Evolutionary conservation across 1,140 invertebrate genomes (phyloP).

Genomic region (Heliconius nattereri): DNA sequence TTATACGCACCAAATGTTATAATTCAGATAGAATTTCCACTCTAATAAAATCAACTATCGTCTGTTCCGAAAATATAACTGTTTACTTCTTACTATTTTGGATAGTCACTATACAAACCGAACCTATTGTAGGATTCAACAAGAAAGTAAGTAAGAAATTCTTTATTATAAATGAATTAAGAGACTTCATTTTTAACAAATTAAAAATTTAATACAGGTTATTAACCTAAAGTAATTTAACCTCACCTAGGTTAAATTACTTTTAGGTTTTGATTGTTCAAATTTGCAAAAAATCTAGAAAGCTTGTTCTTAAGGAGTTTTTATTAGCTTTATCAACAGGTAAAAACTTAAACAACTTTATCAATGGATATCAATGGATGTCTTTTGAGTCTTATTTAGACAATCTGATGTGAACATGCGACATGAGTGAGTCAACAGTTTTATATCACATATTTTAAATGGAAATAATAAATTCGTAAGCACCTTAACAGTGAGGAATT

Average conservation of each 20-base stretch:
- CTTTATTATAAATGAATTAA: background rate
- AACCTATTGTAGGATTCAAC: background rate
- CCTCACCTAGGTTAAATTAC: no score
- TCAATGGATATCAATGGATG: no score
- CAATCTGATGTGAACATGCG: no score
- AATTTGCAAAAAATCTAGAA: no score
- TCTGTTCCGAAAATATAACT: background rate
- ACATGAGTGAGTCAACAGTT: background rate
- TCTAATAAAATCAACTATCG: conserved; percentile 11
- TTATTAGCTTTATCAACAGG: no score
- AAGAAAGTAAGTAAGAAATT: background rate
- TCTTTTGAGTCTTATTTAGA: no score
- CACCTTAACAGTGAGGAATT: background rate
- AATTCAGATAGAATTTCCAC: conserved; percentile 7
- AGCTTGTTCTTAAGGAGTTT: no score
- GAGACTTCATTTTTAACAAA: no score
- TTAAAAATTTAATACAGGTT: no score
- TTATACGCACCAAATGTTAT: conserved; percentile 10
- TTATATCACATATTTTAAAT: background rate
- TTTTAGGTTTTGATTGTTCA: no score
- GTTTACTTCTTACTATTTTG: conserved; percentile 8
- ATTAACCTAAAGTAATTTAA: no score
- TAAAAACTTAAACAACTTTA: no score
- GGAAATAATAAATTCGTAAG: background rate
- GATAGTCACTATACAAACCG: background rate